phyloP scores from a whole-genome alignment of 2,113 vertebrate species.

The Eira barbara region DNA sequence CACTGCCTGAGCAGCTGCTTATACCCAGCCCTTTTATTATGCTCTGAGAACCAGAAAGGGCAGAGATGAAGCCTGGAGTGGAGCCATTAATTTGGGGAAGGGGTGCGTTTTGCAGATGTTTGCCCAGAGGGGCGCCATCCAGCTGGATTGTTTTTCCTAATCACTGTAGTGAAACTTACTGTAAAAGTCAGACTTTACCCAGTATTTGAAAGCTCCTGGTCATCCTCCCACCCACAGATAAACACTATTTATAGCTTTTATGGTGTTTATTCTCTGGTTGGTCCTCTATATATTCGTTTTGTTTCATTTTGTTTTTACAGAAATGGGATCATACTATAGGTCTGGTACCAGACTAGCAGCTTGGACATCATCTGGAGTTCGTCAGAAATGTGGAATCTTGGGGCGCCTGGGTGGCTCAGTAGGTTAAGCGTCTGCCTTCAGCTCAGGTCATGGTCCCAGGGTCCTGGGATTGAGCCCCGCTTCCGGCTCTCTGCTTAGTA shows the following conservation, averaged over 20 bases:
- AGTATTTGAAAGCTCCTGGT: not conserved
- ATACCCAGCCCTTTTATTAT: not conserved
- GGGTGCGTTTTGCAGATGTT: not conserved
- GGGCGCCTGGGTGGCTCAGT: too few species aligned
- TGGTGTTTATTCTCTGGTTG: not conserved
- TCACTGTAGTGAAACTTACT: not conserved
- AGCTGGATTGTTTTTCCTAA: not conserved
- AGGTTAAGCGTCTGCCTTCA: too few species aligned
- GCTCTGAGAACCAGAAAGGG: not conserved
- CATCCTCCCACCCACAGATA: not conserved
- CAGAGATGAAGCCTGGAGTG: not conserved
- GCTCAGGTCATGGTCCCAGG: too few species aligned
- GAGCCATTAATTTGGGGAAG: not conserved
- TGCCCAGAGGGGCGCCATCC: not conserved
- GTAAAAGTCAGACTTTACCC: not conserved
- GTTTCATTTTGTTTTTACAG: constrained; percentile 15
- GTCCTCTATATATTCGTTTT: not conserved
- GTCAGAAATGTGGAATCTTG: not conserved
- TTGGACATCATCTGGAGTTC: not conserved
- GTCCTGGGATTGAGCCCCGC: too few species aligned
- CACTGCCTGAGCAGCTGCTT: not conserved
- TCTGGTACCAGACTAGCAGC: not conserved
- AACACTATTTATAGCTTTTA: not conserved
- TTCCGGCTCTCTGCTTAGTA: too few species aligned
- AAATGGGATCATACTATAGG: not conserved